These are phyloP conservation scores for Drosophila subpulchrella DNA, from an alignment of 1,140 invertebrate species.

Conservation along the genomic window DNA sequence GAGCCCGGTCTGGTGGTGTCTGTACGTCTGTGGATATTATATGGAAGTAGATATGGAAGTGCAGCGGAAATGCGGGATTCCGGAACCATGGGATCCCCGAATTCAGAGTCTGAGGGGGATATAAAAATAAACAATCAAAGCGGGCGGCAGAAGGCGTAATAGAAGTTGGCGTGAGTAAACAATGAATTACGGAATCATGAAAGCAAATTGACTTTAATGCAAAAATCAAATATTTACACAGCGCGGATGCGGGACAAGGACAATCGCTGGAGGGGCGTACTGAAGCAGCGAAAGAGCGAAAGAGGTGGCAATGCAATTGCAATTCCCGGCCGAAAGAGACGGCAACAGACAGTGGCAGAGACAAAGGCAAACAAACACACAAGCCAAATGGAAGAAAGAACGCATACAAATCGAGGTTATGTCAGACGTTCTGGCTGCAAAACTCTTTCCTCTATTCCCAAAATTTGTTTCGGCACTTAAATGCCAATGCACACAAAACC, in stretches of 20 bases:
- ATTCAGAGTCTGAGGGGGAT: conserved; percentile 4
- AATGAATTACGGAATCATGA: conserved; percentile 84
- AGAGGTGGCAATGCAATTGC: conserved; percentile 59
- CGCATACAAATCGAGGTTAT: conserved; percentile 74
- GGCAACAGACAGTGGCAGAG: conserved; percentile 13
- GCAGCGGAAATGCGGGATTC: conserved; percentile 76
- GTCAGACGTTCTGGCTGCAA: conserved; percentile 43
- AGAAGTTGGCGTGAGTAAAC: conserved; percentile 81
- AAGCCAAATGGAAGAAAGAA: conserved; percentile 48
- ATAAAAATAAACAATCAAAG: conserved; percentile 73
- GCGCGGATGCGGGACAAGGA: conserved; percentile 53
- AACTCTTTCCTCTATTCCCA: conserved; percentile 27
- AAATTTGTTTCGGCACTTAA: conserved; percentile 81
- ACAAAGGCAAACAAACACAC: conserved; percentile 43
- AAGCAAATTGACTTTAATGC: conserved; percentile 84
- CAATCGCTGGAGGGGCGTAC: neutral
- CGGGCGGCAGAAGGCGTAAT: conserved; percentile 62
- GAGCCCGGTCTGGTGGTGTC: conserved; percentile 39
- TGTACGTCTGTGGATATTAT: conserved; percentile 8
- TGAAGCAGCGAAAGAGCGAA: neutral
- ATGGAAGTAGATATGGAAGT: conserved; percentile 32
- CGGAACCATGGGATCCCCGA: conserved; percentile 1
- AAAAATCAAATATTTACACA: conserved; percentile 83
- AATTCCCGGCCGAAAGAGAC: conserved; percentile 23
- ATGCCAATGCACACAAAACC: conserved; percentile 70